Conservation (phyloP, 1,140 invertebrate species). For the Philaenus spumarius region DNA sequence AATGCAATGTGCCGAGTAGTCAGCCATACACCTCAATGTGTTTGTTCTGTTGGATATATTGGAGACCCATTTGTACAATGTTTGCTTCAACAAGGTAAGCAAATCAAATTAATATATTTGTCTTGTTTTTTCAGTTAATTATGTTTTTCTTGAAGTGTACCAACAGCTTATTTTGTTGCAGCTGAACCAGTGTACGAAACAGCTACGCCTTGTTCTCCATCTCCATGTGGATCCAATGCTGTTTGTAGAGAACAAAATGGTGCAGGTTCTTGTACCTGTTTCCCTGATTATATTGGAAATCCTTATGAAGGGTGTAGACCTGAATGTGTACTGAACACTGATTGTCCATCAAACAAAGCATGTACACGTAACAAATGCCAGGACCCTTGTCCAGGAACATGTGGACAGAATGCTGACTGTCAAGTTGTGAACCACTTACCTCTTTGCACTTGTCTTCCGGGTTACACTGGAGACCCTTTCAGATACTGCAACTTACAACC, state of each 20-base stretch:
- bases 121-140: no score
- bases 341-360: constrained; percentile 54
- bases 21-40: no score
- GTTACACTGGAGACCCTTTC: constrained; percentile 62
- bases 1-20: no score
- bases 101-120: no score
- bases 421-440: constrained; percentile 60
- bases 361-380: constrained; percentile 58
- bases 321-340: constrained; percentile 58
- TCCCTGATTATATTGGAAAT: constrained; percentile 45
- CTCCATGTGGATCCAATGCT: constrained; percentile 65
- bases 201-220: constrained; percentile 51
- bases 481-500: constrained; percentile 34
- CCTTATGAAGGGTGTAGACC: constrained; percentile 52
- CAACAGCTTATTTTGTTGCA: constrained; percentile 1
- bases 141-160: no score
- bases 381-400: constrained; percentile 61
- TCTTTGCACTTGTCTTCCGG: constrained; percentile 55
- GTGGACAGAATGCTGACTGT: constrained; percentile 57
- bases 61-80: constrained; percentile 54
- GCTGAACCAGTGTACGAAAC: constrained; percentile 22
- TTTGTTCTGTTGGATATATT: no score
- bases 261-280: constrained; percentile 57
- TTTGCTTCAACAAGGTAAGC: constrained; percentile 34
- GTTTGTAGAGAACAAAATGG: constrained; percentile 57